phyloP scores from a whole-genome alignment of 2,888 invertebrate species.

The Morpho helenor region DNA sequence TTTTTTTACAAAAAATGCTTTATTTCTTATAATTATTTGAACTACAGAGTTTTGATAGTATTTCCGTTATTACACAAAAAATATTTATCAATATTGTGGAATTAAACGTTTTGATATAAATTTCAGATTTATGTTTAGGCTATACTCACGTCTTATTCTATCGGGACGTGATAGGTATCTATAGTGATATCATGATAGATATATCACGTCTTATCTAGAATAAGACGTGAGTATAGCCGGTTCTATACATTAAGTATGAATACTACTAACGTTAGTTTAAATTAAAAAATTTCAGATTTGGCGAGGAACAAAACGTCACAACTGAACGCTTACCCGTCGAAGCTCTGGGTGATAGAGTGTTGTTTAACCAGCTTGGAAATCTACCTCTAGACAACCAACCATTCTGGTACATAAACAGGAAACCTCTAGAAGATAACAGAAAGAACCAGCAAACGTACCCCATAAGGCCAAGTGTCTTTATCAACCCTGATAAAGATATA shows the following conservation, averaged over 20 bases:
- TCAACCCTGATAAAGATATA: conserved; percentile 19
- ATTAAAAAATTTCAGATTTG: conserved; percentile 40
- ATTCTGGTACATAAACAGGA: conserved; percentile 84
- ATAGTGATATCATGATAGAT: too few relatives aligned
- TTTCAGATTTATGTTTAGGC: conserved; percentile 35
- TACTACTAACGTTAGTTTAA: not conserved
- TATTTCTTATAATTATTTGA: not conserved
- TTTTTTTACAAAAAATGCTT: not conserved
- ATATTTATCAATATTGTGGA: too few relatives aligned
- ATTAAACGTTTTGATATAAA: too few relatives aligned
- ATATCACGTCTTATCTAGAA: too few relatives aligned
- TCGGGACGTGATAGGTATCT: too few relatives aligned
- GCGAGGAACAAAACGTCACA: conserved; percentile 36
- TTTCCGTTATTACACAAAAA: too few relatives aligned
- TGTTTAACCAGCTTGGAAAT: conserved; percentile 77
- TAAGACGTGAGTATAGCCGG: too few relatives aligned
- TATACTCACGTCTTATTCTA: too few relatives aligned
- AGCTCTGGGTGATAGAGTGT: conserved; percentile 80
- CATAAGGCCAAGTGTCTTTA: conserved; percentile 41
- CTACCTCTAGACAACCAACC: conserved; percentile 82
- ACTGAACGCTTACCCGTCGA: conserved; percentile 79
- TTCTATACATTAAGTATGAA: too few relatives aligned
- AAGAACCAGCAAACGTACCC: conserved; percentile 44
- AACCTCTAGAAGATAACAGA: conserved; percentile 79
- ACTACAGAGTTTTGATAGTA: too few relatives aligned